Evolutionary conservation across 2,888 invertebrate species (phyloP).

Genomic region (Lottia gigantea): DNA sequence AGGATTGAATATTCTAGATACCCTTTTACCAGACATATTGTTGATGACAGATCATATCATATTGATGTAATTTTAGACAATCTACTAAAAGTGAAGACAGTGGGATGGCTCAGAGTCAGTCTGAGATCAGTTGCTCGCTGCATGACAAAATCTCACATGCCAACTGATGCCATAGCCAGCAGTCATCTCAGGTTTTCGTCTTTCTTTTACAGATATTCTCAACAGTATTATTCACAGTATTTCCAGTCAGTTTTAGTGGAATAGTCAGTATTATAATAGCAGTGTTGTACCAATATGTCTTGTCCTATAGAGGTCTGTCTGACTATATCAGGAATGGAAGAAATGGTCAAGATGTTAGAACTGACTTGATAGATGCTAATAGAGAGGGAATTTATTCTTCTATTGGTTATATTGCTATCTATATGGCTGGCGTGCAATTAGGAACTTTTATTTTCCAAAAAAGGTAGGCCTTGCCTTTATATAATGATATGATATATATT

Average conservation of each 20-base stretch:
- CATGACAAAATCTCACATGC: too few relatives aligned
- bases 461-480: conserved; percentile 51
- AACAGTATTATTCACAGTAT: conserved; percentile 73
- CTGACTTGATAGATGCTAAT: conserved; percentile 81
- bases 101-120: too few relatives aligned
- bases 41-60: too few relatives aligned
- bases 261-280: conserved; percentile 73
- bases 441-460: conserved; percentile 53
- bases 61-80: too few relatives aligned
- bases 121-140: too few relatives aligned
- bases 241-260: conserved; percentile 72
- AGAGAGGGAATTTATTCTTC: conserved; percentile 90
- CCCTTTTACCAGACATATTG: too few relatives aligned
- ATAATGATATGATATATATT: neutral
- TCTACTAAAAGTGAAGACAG: too few relatives aligned
- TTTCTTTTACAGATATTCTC: conserved; percentile 72
- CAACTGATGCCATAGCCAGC: too few relatives aligned
- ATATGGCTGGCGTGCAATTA: conserved; percentile 76
- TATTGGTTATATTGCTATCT: conserved; percentile 86
- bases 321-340: conserved; percentile 75
- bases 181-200: too few relatives aligned
- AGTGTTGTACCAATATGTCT: conserved; percentile 76
- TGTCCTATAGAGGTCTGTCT: conserved; percentile 74
- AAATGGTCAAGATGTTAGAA: conserved; percentile 55
- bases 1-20: too few relatives aligned